Conservation (phyloP, 2,888 invertebrate species). For the Amphipyra berbera region DNA sequence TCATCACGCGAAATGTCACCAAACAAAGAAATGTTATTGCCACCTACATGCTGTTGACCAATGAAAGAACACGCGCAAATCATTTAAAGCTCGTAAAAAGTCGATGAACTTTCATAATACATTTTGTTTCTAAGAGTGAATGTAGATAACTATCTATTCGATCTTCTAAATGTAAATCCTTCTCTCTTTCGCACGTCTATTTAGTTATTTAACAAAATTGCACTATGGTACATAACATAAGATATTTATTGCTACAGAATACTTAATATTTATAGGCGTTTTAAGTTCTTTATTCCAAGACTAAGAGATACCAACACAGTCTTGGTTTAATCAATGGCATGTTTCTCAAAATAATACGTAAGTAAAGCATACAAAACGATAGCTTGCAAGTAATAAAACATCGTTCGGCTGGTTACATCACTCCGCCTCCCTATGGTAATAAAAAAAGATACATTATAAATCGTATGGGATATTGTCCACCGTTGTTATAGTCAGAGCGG, state of each 20-base stretch:
- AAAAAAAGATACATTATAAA: constrained; percentile 84
- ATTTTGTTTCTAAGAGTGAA: not conserved
- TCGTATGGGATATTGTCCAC: constrained; percentile 81
- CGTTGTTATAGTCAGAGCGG: constrained; percentile 73
- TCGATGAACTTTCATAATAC: constrained; percentile 1
- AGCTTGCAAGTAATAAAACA: constrained; percentile 57
- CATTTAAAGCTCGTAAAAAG: constrained; percentile 9
- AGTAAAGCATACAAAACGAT: constrained; percentile 50
- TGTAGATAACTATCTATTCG: too few species aligned
- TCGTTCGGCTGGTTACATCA: constrained; percentile 51
- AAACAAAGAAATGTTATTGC: constrained; percentile 41
- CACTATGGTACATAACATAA: too few species aligned
- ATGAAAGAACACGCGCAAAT: not conserved
- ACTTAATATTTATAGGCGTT: too few species aligned
- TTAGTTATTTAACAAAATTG: too few species aligned
- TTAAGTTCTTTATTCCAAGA: not conserved
- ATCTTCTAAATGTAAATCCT: too few species aligned
- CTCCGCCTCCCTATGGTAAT: constrained; percentile 76
- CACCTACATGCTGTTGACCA: constrained; percentile 6
- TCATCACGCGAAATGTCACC: constrained; percentile 61
- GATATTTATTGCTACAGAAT: too few species aligned
- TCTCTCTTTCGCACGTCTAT: too few species aligned
- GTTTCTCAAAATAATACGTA: constrained; percentile 19
- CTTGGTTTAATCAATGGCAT: constrained; percentile 14
- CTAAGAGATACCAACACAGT: not conserved